Evolutionary conservation across 2,797 vertebrate genomes (phyloP).

Genomic region (Gadopsis marmoratus): DNA sequence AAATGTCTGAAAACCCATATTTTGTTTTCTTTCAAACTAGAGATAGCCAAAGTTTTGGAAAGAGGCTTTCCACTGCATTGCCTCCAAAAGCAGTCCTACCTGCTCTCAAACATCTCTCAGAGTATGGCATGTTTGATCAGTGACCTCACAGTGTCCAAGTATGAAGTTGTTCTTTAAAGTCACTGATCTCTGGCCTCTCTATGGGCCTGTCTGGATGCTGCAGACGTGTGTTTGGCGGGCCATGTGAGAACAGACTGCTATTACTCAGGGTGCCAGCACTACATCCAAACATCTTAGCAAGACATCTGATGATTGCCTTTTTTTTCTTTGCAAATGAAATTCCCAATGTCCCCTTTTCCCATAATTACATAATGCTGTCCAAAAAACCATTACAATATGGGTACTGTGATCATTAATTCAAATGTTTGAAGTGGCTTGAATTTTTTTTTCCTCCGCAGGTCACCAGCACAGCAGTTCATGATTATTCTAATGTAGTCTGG

Average conservation of each 20-base stretch:
- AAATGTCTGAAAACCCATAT: slow-evolving; percentile 51
- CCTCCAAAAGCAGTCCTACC: slow-evolving; percentile 37
- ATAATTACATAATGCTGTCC: slow-evolving; percentile 52
- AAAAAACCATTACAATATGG: slow-evolving; percentile 70
- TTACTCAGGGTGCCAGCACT: slow-evolving; percentile 80
- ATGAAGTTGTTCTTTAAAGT: slow-evolving; percentile 67
- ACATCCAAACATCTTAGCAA: slow-evolving; percentile 84
- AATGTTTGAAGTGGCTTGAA: slow-evolving; percentile 70
- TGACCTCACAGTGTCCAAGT: slow-evolving; percentile 43
- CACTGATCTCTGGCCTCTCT: slow-evolving; percentile 70
- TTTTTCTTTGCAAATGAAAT: slow-evolving; percentile 70
- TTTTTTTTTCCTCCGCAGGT: slow-evolving; percentile 60
- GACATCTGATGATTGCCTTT: slow-evolving; percentile 77
- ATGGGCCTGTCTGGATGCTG: slow-evolving; percentile 69
- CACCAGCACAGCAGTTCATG: slow-evolving; percentile 61
- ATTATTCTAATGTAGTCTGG: slow-evolving; percentile 71
- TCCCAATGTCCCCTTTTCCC: slow-evolving; percentile 64
- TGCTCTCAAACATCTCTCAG: slow-evolving; percentile 30
- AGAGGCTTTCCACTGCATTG: slow-evolving; percentile 22
- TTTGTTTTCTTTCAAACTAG: slow-evolving; percentile 23
- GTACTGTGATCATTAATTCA: slow-evolving; percentile 74
- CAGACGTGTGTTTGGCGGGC: slow-evolving; percentile 78
- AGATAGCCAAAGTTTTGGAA: slow-evolving; percentile 16
- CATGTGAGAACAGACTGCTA: slow-evolving; percentile 84
- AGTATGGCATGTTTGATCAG: slow-evolving; percentile 59